Percentiles rank a stretch among this genome's conserved stretches.
Evolutionary conservation across 2,113 vertebrate genomes (phyloP).

Genomic region (Hippocampus barbouri): DNA sequence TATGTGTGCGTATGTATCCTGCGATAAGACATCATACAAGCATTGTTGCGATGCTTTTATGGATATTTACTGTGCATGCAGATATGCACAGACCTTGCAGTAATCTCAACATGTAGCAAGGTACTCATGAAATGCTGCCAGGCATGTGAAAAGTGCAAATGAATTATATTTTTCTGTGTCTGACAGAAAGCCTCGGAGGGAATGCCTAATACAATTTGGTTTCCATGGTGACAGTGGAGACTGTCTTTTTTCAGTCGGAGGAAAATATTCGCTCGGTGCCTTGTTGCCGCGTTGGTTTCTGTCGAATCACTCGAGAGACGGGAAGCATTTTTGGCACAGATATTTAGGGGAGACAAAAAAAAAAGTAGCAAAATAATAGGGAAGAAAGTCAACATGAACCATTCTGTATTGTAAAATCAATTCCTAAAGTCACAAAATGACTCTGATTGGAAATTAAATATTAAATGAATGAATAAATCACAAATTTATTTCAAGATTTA

Average conservation of each 20-base stretch:
- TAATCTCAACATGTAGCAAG: neutral
- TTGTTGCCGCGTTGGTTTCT: conserved; percentile 44
- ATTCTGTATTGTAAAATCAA: neutral
- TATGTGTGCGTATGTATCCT: conserved; percentile 1
- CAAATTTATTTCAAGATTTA: neutral
- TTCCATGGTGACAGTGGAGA: conserved; percentile 72
- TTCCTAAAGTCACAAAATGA: neutral
- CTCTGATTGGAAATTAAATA: neutral
- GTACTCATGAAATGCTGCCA: conserved; percentile 8
- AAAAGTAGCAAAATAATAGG: too few relatives aligned
- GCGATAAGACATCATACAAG: neutral
- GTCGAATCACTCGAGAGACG: conserved; percentile 38
- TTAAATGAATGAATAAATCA: neutral
- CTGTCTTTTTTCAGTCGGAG: conserved; percentile 55
- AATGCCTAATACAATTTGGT: conserved; percentile 70
- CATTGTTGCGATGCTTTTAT: conserved; percentile 11
- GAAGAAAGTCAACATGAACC: too few relatives aligned
- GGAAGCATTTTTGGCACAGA: neutral
- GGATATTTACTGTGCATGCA: neutral
- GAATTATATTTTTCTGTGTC: conserved; percentile 16
- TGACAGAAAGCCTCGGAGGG: conserved; percentile 46
- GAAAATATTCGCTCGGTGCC: conserved; percentile 39
- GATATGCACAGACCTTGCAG: neutral
- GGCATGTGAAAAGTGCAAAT: conserved; percentile 14
- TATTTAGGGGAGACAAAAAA: too few relatives aligned